These are phyloP conservation scores for Zaprionus ornatus DNA, from an alignment of 1,140 invertebrate species.

Conservation along the genomic window DNA sequence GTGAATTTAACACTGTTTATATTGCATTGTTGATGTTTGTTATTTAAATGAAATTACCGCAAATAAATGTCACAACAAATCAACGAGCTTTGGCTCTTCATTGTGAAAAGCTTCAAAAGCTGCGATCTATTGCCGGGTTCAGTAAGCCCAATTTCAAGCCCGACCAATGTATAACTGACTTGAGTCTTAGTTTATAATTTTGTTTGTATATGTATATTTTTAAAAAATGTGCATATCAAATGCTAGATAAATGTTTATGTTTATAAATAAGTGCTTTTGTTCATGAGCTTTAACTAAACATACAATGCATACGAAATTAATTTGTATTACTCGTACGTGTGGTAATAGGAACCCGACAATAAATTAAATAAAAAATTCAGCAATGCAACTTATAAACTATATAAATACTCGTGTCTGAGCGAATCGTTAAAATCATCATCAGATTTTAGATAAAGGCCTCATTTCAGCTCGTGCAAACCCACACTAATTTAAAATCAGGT, in stretches of 20 bases:
- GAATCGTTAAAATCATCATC: conserved; percentile 37
- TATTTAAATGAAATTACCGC: conserved; percentile 26
- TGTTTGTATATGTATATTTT: conserved; percentile 30
- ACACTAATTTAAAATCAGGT: conserved; percentile 26
- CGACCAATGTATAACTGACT: not conserved
- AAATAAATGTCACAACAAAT: not conserved
- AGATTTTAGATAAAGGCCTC: conserved; percentile 58
- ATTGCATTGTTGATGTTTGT: conserved; percentile 8
- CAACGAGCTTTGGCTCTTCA: not conserved
- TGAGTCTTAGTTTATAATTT: not conserved
- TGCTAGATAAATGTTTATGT: conserved; percentile 61
- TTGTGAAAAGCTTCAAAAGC: conserved; percentile 7
- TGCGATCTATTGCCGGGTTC: not conserved
- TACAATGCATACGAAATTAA: conserved; percentile 43
- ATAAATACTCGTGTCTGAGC: conserved; percentile 54
- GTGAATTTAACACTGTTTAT: not conserved
- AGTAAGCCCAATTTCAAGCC: not conserved
- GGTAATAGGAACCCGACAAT: conserved; percentile 45
- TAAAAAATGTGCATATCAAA: conserved; percentile 55
- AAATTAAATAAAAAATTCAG: conserved; percentile 53
- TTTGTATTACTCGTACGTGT: conserved; percentile 29
- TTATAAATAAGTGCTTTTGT: conserved; percentile 70
- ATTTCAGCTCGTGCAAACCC: conserved; percentile 53
- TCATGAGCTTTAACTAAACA: conserved; percentile 55
- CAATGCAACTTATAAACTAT: conserved; percentile 55